These are phyloP conservation scores for Aphidius colemani DNA, from an alignment of 2,888 invertebrate genomes.

Conservation along the genomic window DNA sequence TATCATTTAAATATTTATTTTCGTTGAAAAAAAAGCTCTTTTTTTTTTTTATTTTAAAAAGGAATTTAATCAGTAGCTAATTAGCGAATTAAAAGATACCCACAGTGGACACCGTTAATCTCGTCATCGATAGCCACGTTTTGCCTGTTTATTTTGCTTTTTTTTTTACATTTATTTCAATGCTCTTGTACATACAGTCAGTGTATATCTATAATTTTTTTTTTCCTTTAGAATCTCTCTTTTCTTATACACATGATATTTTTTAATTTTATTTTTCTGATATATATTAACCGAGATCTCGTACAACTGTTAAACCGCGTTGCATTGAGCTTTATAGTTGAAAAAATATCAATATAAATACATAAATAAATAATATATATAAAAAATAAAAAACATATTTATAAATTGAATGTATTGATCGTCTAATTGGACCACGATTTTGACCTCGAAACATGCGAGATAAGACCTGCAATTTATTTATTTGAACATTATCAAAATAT, in stretches of 20 bases:
- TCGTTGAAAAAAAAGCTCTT: too few species aligned
- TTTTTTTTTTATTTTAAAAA: neutral
- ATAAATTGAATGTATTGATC: conserved; percentile 18
- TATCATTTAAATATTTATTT: neutral
- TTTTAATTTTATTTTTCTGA: conserved; percentile 14
- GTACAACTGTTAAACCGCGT: conserved; percentile 14
- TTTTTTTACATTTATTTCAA: neutral
- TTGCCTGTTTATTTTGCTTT: conserved; percentile 18
- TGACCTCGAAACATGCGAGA: conserved; percentile 54
- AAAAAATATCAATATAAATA: conserved; percentile 26
- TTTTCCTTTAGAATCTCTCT: neutral
- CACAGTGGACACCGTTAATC: conserved; percentile 29
- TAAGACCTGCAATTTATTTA: conserved; percentile 39
- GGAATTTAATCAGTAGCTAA: conserved; percentile 30
- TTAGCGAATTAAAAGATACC: conserved; percentile 26
- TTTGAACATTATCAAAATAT: neutral
- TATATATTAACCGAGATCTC: neutral
- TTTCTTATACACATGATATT: conserved; percentile 3
- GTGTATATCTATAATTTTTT: neutral
- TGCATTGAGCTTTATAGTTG: conserved; percentile 28
- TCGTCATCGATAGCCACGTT: conserved; percentile 29
- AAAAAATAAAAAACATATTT: conserved; percentile 7
- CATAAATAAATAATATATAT: conserved; percentile 5
- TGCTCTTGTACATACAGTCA: too few species aligned
- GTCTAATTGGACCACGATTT: conserved; percentile 58